phyloP scores from a whole-genome alignment of 2,888 invertebrate genomes.

The Campoletis raptor region DNA sequence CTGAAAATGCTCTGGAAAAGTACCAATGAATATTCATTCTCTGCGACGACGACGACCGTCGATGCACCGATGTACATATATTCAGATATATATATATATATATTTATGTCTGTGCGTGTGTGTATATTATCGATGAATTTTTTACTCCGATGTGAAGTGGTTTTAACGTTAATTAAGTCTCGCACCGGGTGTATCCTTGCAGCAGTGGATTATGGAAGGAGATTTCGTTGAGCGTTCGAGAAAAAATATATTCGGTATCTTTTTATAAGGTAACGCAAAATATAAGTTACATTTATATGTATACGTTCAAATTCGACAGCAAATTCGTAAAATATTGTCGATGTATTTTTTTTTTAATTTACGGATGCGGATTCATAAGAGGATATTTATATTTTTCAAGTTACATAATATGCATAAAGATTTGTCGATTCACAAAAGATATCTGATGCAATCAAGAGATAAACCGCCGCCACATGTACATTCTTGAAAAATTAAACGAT shows the following conservation, averaged over 20 bases:
- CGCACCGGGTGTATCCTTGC: conserved; percentile 58
- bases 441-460: conserved; percentile 16
- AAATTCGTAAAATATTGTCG: background rate
- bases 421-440: conserved; percentile 1
- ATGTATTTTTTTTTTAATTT: background rate
- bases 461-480: conserved; percentile 8
- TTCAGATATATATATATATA: conserved; percentile 13
- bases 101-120: conserved; percentile 22
- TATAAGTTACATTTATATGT: background rate
- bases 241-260: conserved; percentile 37
- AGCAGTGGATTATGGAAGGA: conserved; percentile 62
- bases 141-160: conserved; percentile 67
- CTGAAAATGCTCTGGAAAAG: conserved; percentile 66
- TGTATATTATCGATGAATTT: conserved; percentile 69
- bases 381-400: background rate
- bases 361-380: background rate
- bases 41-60: conserved; percentile 59
- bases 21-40: conserved; percentile 69
- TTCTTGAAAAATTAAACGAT: conserved; percentile 32
- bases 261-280: conserved; percentile 32
- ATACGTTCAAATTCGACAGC: conserved; percentile 12
- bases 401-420: background rate
- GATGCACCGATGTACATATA: conserved; percentile 56
- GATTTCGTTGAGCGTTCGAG: conserved; percentile 39
- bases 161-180: conserved; percentile 72